These are phyloP conservation scores for Drosophila parvula DNA, from an alignment of 1,140 invertebrate genomes.

Conservation along the genomic window DNA sequence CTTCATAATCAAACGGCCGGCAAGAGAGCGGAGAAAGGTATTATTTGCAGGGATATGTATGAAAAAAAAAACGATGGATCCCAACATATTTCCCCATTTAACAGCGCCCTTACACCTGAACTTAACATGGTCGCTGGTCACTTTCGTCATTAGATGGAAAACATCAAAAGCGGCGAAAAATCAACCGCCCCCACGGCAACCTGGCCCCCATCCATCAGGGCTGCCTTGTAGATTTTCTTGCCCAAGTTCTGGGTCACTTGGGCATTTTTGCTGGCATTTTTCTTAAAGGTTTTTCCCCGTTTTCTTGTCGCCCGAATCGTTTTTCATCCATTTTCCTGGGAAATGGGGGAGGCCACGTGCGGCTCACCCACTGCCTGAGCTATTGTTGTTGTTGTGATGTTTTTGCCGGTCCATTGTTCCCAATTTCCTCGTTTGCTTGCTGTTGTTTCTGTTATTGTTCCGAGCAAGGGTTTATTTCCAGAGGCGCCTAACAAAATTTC, in stretches of 20 bases:
- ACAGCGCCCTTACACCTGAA: not conserved
- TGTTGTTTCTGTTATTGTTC: conserved; percentile 23
- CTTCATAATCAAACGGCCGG: not conserved
- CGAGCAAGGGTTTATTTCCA: conserved; percentile 27
- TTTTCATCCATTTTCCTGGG: conserved; percentile 44
- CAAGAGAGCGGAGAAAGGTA: not conserved
- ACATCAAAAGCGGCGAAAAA: conserved; percentile 26
- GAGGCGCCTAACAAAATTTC: conserved; percentile 12
- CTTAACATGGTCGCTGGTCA: conserved; percentile 17
- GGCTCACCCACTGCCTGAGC: conserved; percentile 10
- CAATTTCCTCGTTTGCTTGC: conserved; percentile 16
- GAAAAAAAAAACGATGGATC: not conserved
- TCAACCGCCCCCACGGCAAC: not conserved
- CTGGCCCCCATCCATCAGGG: not conserved
- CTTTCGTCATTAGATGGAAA: conserved; percentile 43
- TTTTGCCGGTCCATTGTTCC: conserved; percentile 42
- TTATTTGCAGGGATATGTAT: too few species aligned
- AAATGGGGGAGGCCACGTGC: not conserved
- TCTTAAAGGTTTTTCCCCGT: conserved; percentile 40
- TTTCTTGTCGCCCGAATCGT: conserved; percentile 34
- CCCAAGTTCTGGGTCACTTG: conserved; percentile 74
- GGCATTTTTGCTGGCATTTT: conserved; percentile 38
- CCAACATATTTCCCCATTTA: not conserved
- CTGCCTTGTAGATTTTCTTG: conserved; percentile 31
- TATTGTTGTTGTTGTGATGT: conserved; percentile 18